A percentile compares a stretch with the other conserved stretches of the same genome.
Conservation (phyloP, 1,140 invertebrate species). For the Epicauta chinensis region DNA sequence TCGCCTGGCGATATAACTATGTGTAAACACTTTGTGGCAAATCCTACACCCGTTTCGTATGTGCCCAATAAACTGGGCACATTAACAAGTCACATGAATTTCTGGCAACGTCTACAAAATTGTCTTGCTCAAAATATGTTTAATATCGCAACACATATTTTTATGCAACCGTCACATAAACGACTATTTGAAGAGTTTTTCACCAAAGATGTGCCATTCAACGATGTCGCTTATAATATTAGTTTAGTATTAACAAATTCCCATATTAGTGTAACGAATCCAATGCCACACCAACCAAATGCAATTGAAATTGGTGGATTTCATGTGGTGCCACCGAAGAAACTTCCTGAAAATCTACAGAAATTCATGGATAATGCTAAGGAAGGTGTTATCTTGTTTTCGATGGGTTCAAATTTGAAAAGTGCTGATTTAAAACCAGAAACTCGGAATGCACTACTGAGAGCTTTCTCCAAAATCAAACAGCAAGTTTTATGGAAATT, state of each 20-base stretch:
- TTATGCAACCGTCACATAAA: slow-evolving; percentile 1
- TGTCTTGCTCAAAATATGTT: background rate
- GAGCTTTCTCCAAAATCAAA: slow-evolving; percentile 44
- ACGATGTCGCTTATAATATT: slow-evolving; percentile 12
- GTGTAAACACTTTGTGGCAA: slow-evolving; percentile 35
- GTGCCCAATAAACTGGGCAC: slow-evolving; percentile 33
- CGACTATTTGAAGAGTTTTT: slow-evolving; percentile 1
- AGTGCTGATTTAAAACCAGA: slow-evolving; percentile 39
- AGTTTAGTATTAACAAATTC: slow-evolving; percentile 22
- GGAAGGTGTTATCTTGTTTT: slow-evolving; percentile 46
- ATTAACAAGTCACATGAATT: slow-evolving; percentile 34
- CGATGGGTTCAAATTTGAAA: slow-evolving; percentile 45
- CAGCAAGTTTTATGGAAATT: slow-evolving; percentile 51
- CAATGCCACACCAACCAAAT: slow-evolving; percentile 43
- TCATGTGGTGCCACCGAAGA: slow-evolving; percentile 36
- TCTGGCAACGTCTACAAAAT: slow-evolving; percentile 30
- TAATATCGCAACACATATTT: no score
- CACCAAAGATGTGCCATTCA: background rate
- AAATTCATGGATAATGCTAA: slow-evolving; percentile 42
- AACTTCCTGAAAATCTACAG: slow-evolving; percentile 45
- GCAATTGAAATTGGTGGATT: slow-evolving; percentile 40
- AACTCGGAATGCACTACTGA: slow-evolving; percentile 38
- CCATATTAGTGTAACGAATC: slow-evolving; percentile 18
- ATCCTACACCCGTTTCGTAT: slow-evolving; percentile 39
- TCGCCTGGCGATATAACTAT: slow-evolving; percentile 28